Conservation (phyloP, 2,797 vertebrate species). For the Phrynocephalus forsythii region DNA sequence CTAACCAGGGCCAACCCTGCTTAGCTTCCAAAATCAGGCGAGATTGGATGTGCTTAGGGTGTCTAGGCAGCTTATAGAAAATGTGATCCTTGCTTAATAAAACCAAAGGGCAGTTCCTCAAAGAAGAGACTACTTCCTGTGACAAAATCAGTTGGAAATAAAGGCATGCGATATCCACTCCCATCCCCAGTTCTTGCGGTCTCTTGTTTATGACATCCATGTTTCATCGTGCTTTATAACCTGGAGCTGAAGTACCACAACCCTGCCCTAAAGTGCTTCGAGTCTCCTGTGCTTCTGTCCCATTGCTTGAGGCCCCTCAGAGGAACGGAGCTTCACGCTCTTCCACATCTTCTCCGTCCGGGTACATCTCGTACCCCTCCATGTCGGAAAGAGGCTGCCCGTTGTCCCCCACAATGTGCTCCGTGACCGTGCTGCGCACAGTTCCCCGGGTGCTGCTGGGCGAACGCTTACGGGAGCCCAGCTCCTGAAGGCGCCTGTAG, state of each 20-base stretch:
- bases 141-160: neutral
- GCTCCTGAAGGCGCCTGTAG: conserved; percentile 35
- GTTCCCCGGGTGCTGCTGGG: conserved; percentile 85
- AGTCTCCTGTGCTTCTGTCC: neutral
- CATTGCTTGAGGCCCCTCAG: conserved; percentile 31
- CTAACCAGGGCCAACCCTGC: no score
- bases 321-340: neutral
- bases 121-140: neutral
- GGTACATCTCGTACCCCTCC: conserved; percentile 67
- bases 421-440: conserved; percentile 85
- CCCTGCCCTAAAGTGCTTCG: neutral
- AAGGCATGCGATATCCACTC: neutral
- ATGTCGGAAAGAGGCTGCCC: conserved; percentile 64
- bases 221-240: no score
- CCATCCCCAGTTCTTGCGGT: neutral
- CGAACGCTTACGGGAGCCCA: conserved; percentile 71
- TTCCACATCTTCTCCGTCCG: conserved; percentile 54
- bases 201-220: neutral
- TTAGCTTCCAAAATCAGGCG: no score
- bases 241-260: neutral
- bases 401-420: conserved; percentile 69
- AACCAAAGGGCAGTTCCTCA: no score
- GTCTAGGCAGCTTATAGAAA: no score
- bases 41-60: no score
- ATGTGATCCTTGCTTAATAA: no score